Evolutionary conservation across 2,797 vertebrate species (phyloP).

Genomic region (Sebastolobus alascanus): DNA sequence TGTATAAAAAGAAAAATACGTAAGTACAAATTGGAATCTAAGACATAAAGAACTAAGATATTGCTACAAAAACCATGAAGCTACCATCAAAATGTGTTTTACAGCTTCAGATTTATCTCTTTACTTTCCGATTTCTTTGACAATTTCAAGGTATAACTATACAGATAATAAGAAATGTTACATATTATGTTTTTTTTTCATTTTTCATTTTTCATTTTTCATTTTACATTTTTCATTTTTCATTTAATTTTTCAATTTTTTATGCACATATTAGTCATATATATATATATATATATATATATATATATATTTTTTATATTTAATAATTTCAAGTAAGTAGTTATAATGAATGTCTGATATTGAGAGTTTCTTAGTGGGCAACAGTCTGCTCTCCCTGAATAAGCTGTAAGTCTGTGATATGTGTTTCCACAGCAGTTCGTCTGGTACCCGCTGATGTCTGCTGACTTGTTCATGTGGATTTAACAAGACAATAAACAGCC

Average conservation of each 20-base stretch:
- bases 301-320: background rate
- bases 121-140: background rate
- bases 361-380: background rate
- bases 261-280: too few species aligned
- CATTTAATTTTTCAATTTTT: too few species aligned
- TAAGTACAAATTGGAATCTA: background rate
- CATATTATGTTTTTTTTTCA: background rate
- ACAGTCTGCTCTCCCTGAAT: background rate
- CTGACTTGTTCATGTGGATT: constrained; percentile 70
- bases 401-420: background rate
- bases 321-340: background rate
- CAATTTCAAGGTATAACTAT: background rate
- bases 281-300: too few species aligned
- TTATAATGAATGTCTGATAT: background rate
- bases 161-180: background rate
- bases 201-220: too few species aligned
- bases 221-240: too few species aligned
- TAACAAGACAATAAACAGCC: constrained; percentile 72
- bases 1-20: background rate
- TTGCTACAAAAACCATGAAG: too few species aligned
- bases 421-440: constrained; percentile 28
- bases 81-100: background rate
- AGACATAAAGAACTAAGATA: background rate
- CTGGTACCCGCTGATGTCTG: constrained; percentile 34
- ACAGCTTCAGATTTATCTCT: background rate